Conservation (phyloP, 2,113 vertebrate species). For the Notechis scutatus region DNA sequence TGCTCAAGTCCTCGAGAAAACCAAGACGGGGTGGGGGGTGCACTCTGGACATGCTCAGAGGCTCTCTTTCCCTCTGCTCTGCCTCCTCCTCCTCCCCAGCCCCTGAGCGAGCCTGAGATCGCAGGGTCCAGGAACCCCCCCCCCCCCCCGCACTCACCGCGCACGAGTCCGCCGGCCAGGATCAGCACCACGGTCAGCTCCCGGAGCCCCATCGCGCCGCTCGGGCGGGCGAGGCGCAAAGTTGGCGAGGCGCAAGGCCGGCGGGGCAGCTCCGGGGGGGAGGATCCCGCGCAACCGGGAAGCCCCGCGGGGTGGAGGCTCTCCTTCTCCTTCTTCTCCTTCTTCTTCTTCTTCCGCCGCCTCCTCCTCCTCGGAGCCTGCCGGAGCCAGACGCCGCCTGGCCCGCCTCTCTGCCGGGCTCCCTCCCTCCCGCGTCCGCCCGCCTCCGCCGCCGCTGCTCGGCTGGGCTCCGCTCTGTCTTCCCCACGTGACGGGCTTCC, state of each 20-base stretch:
- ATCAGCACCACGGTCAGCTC: conserved; percentile 63
- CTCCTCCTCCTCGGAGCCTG: background rate
- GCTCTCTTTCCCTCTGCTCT: background rate
- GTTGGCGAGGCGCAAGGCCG: background rate
- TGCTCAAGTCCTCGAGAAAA: background rate
- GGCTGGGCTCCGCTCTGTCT: background rate
- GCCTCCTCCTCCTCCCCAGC: background rate
- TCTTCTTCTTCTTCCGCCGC: background rate
- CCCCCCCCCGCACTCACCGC: conserved; percentile 58
- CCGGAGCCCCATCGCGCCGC: conserved; percentile 62
- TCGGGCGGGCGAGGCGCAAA: background rate
- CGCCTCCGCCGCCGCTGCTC: background rate
- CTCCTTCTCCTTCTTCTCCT: background rate
- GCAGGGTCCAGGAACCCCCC: no score
- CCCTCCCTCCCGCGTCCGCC: background rate
- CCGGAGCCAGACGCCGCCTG: background rate
- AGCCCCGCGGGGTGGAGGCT: background rate
- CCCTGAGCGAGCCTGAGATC: background rate
- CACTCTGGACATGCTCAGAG: background rate
- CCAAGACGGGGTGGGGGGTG: no score
- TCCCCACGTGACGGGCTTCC: background rate
- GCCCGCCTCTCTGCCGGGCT: background rate
- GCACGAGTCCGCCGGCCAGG: conserved; percentile 59
- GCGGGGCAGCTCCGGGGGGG: background rate
- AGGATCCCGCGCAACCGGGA: conserved; percentile 6